These are phyloP conservation scores for Dorcus hopei DNA, from an alignment of 2,888 invertebrate genomes.

Conservation along the genomic window DNA sequence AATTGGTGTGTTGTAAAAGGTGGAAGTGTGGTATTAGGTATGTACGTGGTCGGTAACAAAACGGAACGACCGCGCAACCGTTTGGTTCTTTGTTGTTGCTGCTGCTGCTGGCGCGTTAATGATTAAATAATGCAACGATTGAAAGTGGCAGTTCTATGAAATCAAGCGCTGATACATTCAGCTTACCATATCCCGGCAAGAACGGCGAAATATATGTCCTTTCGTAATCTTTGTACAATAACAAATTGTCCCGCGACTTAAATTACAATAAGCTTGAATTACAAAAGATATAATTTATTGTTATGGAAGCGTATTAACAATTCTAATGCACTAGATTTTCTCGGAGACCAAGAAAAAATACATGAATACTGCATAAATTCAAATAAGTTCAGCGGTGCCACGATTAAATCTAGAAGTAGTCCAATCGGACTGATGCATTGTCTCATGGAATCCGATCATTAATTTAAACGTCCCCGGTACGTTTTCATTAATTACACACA, in stretches of 20 bases:
- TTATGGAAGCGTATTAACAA: constrained; percentile 26
- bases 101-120: constrained; percentile 1
- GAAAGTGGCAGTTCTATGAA: constrained; percentile 2
- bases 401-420: constrained; percentile 24
- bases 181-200: background rate
- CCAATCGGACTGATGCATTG: constrained; percentile 27
- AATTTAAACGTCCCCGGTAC: constrained; percentile 20
- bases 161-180: constrained; percentile 1
- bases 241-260: constrained; percentile 26
- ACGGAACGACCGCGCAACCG: constrained; percentile 4
- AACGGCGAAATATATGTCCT: constrained; percentile 7
- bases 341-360: constrained; percentile 21
- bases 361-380: constrained; percentile 29
- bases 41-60: constrained; percentile 2
- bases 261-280: constrained; percentile 29
- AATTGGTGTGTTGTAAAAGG: constrained; percentile 3
- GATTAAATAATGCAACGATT: constrained; percentile 8
- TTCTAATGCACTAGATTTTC: constrained; percentile 22
- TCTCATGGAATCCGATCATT: constrained; percentile 26
- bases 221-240: constrained; percentile 22
- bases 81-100: constrained; percentile 1
- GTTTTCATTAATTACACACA: constrained; percentile 26
- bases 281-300: constrained; percentile 30
- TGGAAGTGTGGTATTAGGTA: background rate
- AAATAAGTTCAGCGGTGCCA: constrained; percentile 22